Base-by-base conservation (phyloP, 2,888 invertebrate genomes). In the Dynastes tityus region DNA sequence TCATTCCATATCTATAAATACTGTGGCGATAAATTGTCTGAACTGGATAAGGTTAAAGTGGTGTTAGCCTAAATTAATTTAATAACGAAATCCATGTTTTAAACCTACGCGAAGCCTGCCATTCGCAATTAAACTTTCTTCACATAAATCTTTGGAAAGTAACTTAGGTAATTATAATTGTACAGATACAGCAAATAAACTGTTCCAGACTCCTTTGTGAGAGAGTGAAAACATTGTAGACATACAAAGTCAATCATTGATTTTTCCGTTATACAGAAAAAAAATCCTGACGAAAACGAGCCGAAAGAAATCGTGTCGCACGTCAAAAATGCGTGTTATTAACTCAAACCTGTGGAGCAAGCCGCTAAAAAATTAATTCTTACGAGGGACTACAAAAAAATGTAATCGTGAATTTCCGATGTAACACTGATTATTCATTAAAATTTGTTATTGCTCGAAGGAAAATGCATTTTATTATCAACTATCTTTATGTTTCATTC, bases 281-380 rank as follows among this genome's bases (percentile, higher is more conserved):
- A 51, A 29, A 51, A 2, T 27, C 29, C 32, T 29, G 13, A 29
- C 51, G 51, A 51, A 29, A 51, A 11, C 11, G 22, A 22, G 51
- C 68, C 29, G 49, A 51, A 51, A 51, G 68, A 29, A n/a, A 68
- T 51, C 68, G 11, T n/a, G 29, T 49, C 51, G 29, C 68, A 32
- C 49, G 16, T 68, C 22, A 0, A 1, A 27, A n/a, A 51, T 2
- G 11, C 27, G 49, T 68, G 68, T 68, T 49, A 51, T 68, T 68
- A 68, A 29, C 9, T 49, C n/a, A 9, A 8, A 29, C 51, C 68
- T 68, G 16, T 68, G 6, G 6, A 29, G 27, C 51, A 51, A 32
- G 13, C 32, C 11, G 22, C 65, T 45, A 45, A 2, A 22, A 40
- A 67, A 67, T 45, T 11, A 67, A 22, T 45, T 45, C 45, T 67